Evolutionary conservation across 2,113 vertebrate species (phyloP).

Genomic region (Procavia capensis): DNA sequence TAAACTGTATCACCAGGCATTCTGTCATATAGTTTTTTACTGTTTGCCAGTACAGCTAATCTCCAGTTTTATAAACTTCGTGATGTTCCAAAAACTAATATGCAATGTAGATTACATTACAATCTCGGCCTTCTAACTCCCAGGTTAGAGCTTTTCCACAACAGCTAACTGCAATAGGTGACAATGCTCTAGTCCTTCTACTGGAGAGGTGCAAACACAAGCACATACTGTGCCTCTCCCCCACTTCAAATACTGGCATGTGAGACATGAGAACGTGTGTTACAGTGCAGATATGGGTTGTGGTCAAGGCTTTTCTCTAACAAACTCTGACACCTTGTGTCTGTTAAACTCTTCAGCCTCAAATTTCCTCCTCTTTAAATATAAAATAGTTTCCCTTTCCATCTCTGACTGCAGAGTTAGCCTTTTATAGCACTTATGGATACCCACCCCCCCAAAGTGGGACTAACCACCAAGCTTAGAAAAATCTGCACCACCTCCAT

Average conservation of each 20-base stretch:
- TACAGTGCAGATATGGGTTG: neutral
- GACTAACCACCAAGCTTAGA: conserved; percentile 16
- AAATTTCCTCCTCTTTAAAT: conserved; percentile 56
- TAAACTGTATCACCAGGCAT: conserved; percentile 50
- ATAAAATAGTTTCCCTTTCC: conserved; percentile 45
- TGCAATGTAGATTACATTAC: neutral
- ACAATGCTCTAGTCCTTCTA: neutral
- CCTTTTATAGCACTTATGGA: conserved; percentile 30
- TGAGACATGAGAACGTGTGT: conserved; percentile 16
- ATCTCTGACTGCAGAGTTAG: conserved; percentile 46
- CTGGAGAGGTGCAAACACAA: conserved; percentile 35
- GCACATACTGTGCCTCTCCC: neutral
- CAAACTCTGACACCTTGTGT: conserved; percentile 23
- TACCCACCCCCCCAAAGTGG: conserved; percentile 8
- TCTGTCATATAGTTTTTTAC: conserved; percentile 5
- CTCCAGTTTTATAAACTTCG: conserved; percentile 26
- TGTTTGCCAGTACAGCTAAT: neutral
- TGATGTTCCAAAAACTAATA: neutral
- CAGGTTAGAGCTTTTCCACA: conserved; percentile 15
- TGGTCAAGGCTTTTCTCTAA: conserved; percentile 24
- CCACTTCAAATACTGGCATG: conserved; percentile 22
- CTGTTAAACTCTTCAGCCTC: conserved; percentile 61
- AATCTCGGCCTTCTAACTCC: neutral
- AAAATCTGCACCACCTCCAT: neutral
- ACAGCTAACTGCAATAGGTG: neutral